Evolutionary conservation across 2,113 vertebrate species (phyloP).

Genomic region (Eira barbara): DNA sequence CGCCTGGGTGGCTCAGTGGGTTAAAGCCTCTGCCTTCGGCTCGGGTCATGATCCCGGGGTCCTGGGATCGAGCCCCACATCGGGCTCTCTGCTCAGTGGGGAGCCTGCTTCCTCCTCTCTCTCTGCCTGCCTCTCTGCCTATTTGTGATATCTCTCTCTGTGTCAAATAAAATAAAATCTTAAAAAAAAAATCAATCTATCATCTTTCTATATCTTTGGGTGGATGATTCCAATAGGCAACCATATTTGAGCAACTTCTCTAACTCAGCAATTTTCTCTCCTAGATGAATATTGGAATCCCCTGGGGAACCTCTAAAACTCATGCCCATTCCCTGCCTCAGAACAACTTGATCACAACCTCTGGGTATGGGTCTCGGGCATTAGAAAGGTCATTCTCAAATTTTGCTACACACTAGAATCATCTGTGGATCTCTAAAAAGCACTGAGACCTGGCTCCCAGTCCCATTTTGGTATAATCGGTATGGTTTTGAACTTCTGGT

Average conservation of each 20-base stretch:
- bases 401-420: not conserved
- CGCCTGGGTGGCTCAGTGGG: no score
- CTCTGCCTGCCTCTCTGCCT: no score
- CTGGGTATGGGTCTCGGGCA: accelerated
- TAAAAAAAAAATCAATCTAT: not conserved
- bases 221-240: not conserved
- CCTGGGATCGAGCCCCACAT: no score
- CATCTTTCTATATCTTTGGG: not conserved
- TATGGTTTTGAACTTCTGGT: not conserved
- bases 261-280: not conserved
- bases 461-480: not conserved
- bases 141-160: no score
- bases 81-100: no score
- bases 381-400: not conserved
- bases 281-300: not conserved
- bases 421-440: not conserved
- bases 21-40: no score
- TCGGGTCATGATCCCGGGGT: no score
- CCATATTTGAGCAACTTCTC: not conserved
- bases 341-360: not conserved
- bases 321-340: not conserved
- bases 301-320: not conserved
- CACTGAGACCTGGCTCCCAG: not conserved
- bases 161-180: no score
- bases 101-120: no score